Base-by-base conservation (phyloP, 1,140 invertebrate genomes). In the Uloborus diversus region DNA sequence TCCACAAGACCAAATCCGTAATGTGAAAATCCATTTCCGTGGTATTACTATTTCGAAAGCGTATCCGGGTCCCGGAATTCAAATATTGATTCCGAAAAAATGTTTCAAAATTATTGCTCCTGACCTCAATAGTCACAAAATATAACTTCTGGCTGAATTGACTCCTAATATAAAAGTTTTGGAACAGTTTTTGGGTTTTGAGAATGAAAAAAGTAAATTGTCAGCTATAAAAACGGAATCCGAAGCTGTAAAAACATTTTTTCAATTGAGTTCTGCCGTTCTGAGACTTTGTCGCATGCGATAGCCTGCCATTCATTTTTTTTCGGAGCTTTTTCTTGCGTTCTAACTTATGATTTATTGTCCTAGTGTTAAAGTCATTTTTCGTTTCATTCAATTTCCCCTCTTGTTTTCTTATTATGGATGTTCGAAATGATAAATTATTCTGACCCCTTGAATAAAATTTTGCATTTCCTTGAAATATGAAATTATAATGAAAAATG, bases 141-240 rank as follows among this genome's bases (percentile, higher is more conserved):
- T 75, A 62, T 62, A 27, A 75, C 37, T 75, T 75, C 57, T 64
- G 59, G 64, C 42, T 75, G 71, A 53, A 75, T 75, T 64, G 71
- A 23, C 37, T 33, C 47, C 71, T 64, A 32, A 64, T 75, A 64
- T 75, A 75, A 75, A 75, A 75, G 30, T 49, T 75, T 30, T 28
- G 25, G 32, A 75, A 42, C 27, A 32, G 71, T 64, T 75, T 59
- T 75, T 75, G 23, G 51, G 3, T 13, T 25, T 59, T 14, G 7
- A n/a, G 51, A 14, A 17, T 9, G 49, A 73, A 73, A n/a, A n/a
- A 30, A 73, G 53, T 61, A 64, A 75, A 75, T 64, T 51, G 71
- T 64, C 35, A 33, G 71, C 59, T 27, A 61, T 75, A 75, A 75
- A 75, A 64, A 27, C 14, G 23, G 71, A 75, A 75, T 49, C 47